Evolutionary conservation across 2,113 vertebrate genomes (phyloP).

Genomic region (Rafetus swinhoei): DNA sequence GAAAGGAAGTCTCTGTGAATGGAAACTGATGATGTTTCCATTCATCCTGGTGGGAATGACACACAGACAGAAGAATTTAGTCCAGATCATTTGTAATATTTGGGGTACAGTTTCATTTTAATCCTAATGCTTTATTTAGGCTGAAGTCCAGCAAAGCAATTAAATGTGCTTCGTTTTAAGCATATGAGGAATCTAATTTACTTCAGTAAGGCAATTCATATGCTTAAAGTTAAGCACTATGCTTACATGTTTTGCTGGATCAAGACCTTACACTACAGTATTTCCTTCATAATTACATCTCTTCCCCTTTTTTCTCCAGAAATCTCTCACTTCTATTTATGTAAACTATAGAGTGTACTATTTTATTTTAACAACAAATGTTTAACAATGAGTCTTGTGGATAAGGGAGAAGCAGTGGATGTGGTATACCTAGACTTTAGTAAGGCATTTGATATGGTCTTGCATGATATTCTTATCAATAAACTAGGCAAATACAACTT

Average conservation of each 20-base stretch:
- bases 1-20: neutral
- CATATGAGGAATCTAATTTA: neutral
- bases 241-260: neutral
- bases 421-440: no score
- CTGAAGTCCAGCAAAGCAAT: constrained; percentile 20
- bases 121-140: constrained; percentile 28
- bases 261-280: neutral
- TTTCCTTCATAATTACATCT: neutral
- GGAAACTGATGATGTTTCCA: neutral
- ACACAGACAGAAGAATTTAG: neutral
- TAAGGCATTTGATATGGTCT: no score
- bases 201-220: neutral
- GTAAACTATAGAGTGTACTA: neutral
- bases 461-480: no score
- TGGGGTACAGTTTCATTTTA: constrained; percentile 21
- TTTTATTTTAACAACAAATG: neutral
- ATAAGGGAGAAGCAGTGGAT: no score
- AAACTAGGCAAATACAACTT: no score
- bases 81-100: constrained; percentile 1
- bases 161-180: constrained; percentile 29
- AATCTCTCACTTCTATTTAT: neutral
- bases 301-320: neutral
- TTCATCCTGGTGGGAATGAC: constrained; percentile 4
- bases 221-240: constrained; percentile 1
- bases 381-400: no score